Evolutionary conservation across 1,140 invertebrate species (phyloP).

Genomic region (Riptortus pedestris): DNA sequence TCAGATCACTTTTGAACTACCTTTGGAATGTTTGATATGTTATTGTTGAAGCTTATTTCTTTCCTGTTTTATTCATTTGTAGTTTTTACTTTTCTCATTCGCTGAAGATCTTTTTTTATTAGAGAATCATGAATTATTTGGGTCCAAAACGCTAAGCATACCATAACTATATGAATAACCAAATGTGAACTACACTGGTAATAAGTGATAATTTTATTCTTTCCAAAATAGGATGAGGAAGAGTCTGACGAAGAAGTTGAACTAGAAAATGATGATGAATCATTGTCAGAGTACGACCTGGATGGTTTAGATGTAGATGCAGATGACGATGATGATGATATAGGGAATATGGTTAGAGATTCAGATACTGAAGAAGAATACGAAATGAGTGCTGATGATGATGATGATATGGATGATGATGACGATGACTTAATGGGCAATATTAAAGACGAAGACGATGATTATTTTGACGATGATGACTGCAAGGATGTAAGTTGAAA

Average conservation of each 20-base stretch:
- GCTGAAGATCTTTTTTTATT: too few relatives aligned
- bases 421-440: not conserved
- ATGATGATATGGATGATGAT: slow-evolving; percentile 23
- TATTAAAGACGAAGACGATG: slow-evolving; percentile 21
- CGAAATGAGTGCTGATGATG: slow-evolving; percentile 17
- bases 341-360: slow-evolving; percentile 10
- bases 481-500: slow-evolving; percentile 12
- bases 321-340: slow-evolving; percentile 25
- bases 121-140: too few relatives aligned
- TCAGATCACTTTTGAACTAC: too few relatives aligned
- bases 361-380: slow-evolving; percentile 16
- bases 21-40: too few relatives aligned
- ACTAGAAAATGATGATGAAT: slow-evolving; percentile 26
- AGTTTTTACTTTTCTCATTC: too few relatives aligned
- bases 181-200: too few relatives aligned
- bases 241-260: slow-evolving; percentile 24
- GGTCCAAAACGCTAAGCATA: too few relatives aligned
- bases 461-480: slow-evolving; percentile 23
- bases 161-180: too few relatives aligned
- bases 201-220: not conserved
- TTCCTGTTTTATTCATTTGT: too few relatives aligned
- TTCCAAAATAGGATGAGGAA: slow-evolving; percentile 17
- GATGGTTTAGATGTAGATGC: slow-evolving; percentile 20
- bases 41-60: too few relatives aligned
- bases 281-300: not conserved